Base-by-base conservation (phyloP, 1,140 invertebrate species). In the Micrasema longulum region DNA sequence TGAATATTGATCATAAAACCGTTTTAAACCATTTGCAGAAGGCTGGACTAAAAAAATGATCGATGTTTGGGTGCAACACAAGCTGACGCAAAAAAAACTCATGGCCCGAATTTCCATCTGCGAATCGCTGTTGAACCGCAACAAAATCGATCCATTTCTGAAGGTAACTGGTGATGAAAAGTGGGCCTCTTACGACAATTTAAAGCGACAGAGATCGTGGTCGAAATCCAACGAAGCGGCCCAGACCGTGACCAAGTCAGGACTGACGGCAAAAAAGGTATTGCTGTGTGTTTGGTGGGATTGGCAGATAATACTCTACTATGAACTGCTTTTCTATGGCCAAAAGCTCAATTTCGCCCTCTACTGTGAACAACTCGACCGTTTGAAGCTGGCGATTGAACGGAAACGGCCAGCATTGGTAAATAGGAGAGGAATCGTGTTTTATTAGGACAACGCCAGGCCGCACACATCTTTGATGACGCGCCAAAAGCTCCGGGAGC, bases 81-180 rank as follows among this genome's bases (percentile, higher is more conserved):
- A n/a, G n/a, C n/a, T n/a, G n/a, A n/a, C n/a, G 38, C 38, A 55
- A 55, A 55, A 55, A 55, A 55, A 55, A 12, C 22, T 55, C 22
- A 55, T 55, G 52, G 52, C 22, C 20, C 52, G 6, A 55, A 55
- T 55, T 55, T 55, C 52, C 31, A 55, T 55, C 52, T 55, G 52
- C 52, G 52, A 55, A 55, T 55, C 52, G 18, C 52, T 55, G 52
- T 23, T 55, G 52, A 55, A 55, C 31, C 52, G 52, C 52, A 55
- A 55, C 52, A 55, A 55, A 55, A 55, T 55, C 52, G 52, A 31
- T 11, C 52, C 52, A 55, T 55, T 55, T 55, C 52, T 55, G n/a
- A n/a, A n/a, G n/a, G n/a, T n/a, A n/a, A n/a, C n/a, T n/a, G n/a
- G n/a, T n/a, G n/a, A n/a, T n/a, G n/a, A n/a, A n/a, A n/a, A n/a